A percentile compares a stretch with the other conserved stretches of the same genome.
phyloP scores from a whole-genome alignment of 2,888 invertebrate genomes.

The Ceriagrion tenellum region DNA sequence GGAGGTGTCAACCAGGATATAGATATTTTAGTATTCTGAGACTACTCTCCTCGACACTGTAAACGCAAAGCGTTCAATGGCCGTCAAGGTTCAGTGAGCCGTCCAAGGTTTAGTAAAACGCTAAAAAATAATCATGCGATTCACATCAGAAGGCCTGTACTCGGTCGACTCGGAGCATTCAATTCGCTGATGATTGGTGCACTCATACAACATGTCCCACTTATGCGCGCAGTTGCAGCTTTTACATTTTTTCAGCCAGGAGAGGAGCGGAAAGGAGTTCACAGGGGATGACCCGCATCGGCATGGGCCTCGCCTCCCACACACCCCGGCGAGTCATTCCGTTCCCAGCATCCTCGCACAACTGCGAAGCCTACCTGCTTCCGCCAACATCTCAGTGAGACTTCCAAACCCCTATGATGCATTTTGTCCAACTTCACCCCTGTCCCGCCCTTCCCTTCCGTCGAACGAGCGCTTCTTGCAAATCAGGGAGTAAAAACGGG shows the following conservation, averaged over 20 bases:
- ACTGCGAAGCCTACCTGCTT: neutral
- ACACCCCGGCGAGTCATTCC: neutral
- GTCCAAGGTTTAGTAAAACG: neutral
- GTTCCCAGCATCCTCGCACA: neutral
- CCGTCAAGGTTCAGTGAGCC: neutral
- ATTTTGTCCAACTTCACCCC: neutral
- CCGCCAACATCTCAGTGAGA: neutral
- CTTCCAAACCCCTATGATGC: neutral
- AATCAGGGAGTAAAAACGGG: neutral
- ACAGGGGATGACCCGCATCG: neutral
- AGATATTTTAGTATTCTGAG: too few species aligned
- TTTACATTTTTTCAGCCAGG: too few species aligned
- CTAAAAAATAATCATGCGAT: neutral
- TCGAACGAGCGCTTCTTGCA: neutral
- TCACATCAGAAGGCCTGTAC: neutral
- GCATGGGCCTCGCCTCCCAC: too few species aligned
- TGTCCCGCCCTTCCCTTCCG: neutral
- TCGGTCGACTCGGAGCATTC: neutral
- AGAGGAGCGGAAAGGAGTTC: neutral
- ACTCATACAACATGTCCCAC: neutral
- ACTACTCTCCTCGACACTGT: too few species aligned
- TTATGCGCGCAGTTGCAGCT: too few species aligned
- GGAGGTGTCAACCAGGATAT: too few species aligned
- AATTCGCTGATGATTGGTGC: neutral
- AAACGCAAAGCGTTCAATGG: too few species aligned